phyloP scores from a whole-genome alignment of 2,113 vertebrate species.

The Morphnarchus princeps region DNA sequence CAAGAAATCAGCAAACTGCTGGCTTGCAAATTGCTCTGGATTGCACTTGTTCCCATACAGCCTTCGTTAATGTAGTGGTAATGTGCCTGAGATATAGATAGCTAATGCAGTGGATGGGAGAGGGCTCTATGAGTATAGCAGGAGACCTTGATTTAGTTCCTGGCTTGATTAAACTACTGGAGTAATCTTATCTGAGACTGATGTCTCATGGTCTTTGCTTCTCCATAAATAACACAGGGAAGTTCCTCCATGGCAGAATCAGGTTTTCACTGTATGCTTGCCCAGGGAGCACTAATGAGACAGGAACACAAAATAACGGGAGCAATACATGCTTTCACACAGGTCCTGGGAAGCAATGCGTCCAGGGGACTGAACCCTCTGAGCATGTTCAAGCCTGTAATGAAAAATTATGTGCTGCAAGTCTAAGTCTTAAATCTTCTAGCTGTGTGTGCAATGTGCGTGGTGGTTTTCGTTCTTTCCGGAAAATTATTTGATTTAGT shows the following conservation, averaged over 20 bases:
- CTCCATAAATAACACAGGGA: neutral
- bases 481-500: neutral
- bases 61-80: neutral
- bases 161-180: neutral
- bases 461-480: neutral
- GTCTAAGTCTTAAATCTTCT: neutral
- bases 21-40: neutral
- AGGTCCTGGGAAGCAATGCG: neutral
- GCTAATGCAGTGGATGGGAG: neutral
- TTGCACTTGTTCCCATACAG: neutral
- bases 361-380: neutral
- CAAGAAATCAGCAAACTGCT: neutral
- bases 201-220: neutral
- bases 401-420: neutral
- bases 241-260: neutral
- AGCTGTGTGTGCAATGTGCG: neutral
- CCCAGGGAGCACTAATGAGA: neutral
- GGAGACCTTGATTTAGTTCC: neutral
- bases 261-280: neutral
- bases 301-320: neutral
- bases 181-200: neutral
- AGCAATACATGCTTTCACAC: fast-evolving
- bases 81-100: neutral
- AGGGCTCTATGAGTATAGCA: neutral
- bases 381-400: neutral